A percentile compares a stretch with the other conserved stretches of the same genome.
Conservation (phyloP, 2,797 vertebrate species). For the Peromyscus aztecus region DNA sequence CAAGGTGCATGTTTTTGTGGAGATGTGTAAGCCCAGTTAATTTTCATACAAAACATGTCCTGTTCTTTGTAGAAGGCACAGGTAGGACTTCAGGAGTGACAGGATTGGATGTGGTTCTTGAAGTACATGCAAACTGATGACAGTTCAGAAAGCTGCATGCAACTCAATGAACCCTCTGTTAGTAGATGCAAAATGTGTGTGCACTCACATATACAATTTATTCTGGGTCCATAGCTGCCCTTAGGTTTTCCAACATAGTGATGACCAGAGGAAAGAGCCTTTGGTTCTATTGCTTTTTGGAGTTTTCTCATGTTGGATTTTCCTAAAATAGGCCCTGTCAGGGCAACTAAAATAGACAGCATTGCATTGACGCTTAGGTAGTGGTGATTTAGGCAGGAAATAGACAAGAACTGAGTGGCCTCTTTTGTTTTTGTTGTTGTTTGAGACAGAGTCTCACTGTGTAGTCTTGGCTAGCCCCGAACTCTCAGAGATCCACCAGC, state of each 20-base stretch:
- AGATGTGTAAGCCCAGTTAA: neutral
- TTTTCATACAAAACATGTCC: neutral
- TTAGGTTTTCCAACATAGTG: neutral
- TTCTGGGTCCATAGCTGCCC: neutral
- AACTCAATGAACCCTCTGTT: neutral
- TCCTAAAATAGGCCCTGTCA: slow-evolving; percentile 24
- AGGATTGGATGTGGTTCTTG: neutral
- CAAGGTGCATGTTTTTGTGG: neutral
- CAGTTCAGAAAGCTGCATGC: neutral
- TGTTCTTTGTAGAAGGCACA: neutral
- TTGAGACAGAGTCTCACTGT: neutral
- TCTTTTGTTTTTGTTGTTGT: neutral
- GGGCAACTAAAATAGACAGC: slow-evolving; percentile 18
- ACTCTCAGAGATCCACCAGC: neutral
- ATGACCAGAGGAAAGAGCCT: neutral
- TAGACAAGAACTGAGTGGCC: neutral
- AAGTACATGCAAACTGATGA: neutral
- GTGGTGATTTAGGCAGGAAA: neutral
- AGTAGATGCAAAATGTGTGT: neutral
- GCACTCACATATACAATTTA: neutral
- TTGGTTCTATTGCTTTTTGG: slow-evolving; percentile 28
- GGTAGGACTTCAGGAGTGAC: neutral
- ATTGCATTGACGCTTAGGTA: neutral
- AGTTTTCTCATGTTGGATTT: neutral
- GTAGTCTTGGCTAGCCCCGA: neutral